Base-by-base conservation (phyloP, 2,888 invertebrate genomes). In the Callosobruchus maculatus region DNA sequence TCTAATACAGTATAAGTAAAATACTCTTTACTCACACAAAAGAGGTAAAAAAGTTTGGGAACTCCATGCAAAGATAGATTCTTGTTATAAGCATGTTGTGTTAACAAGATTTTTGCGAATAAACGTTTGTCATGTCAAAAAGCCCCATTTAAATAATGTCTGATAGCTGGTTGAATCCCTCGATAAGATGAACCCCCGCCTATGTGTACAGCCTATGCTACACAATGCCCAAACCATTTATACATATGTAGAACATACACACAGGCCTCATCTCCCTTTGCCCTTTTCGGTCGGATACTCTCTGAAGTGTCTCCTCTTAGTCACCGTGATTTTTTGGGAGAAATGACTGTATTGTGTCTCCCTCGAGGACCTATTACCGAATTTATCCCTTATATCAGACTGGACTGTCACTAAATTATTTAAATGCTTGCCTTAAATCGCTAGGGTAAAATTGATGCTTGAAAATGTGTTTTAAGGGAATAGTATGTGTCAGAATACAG, bases 201-300 rank as follows among this genome's bases (percentile, higher is more conserved):
- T 13, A 5, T 49, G 49, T 49, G 18, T 13, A 1, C 9, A 0
- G 18, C 49, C 49, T 49, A 49, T 7, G 18, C 49, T 7, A 13
- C 13, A 49, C 5, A 3, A 49, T 49, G 49, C 49, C 49, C 18
- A 49, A 49, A 49, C 49, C 72, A 71, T 76, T 74, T 74, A 73
- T 77, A 77, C 77, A 77, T 76, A 74, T 77, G 77, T 77, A 75
- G 26, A 75, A 77, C 77, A 77, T 73, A 70, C 49, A 68, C 72
- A 69, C 71, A 68, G 67, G 49, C 49, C 18, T 30, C 66, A 21
- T 67, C 49, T 69, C 71, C 74, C 71, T 74, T 68, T 67, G 70
- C 72, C 71, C 20, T 71, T 75, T 76, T 70, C 72, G 71, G 72
- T 74, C 70, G 77, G 73, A 75, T 76, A 74, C 72, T 75, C 76